phyloP scores from a whole-genome alignment of 2,113 vertebrate genomes.

The Thinocorus orbignyianus region DNA sequence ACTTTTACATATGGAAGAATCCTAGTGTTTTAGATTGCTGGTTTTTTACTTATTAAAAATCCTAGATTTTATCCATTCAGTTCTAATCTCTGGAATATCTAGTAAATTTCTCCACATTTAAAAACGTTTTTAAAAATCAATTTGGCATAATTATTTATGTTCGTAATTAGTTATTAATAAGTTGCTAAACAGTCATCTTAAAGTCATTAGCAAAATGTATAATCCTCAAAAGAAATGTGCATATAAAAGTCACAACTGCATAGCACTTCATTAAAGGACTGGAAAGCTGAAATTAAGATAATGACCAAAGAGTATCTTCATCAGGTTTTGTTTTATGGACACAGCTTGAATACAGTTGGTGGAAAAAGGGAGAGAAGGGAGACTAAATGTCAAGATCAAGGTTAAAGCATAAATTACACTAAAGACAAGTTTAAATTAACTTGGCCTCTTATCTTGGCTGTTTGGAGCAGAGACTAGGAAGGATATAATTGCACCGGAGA shows the following conservation, averaged over 20 bases:
- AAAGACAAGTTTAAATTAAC: background rate
- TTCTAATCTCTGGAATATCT: background rate
- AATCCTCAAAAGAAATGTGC: background rate
- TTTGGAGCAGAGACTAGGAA: background rate
- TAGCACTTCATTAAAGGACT: background rate
- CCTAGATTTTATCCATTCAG: background rate
- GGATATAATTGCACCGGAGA: background rate
- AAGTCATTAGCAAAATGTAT: background rate
- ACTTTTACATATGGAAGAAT: background rate
- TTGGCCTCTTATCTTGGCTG: background rate
- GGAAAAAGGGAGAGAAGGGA: background rate
- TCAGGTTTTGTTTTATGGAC: background rate
- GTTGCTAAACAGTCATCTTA: background rate
- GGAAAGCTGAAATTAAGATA: slow-evolving; percentile 1
- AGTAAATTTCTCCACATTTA: background rate
- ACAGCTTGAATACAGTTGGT: background rate
- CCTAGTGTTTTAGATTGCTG: background rate
- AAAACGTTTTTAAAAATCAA: background rate
- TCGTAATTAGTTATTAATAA: background rate
- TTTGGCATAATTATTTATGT: background rate
- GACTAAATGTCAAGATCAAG: background rate
- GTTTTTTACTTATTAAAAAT: background rate
- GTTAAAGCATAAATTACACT: slow-evolving; percentile 1
- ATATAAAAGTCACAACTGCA: background rate
- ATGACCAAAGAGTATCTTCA: background rate